A percentile compares a stretch with the other conserved stretches of the same genome.
phyloP scores from a whole-genome alignment of 2,888 invertebrate genomes.

The Labia minor region DNA sequence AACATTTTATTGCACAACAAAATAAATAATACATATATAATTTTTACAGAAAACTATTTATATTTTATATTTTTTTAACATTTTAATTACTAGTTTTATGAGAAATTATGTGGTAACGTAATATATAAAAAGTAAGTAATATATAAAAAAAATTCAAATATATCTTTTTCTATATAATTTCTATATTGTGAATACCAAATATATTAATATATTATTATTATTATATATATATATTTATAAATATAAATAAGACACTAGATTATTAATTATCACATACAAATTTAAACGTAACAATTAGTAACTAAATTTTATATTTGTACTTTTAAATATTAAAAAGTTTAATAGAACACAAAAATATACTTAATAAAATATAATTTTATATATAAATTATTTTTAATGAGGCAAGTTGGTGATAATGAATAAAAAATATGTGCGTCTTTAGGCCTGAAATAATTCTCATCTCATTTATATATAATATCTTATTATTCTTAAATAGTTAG shows the following conservation, averaged over 20 bases:
- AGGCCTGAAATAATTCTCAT: not conserved
- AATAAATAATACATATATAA: not conserved
- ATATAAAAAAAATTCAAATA: not conserved
- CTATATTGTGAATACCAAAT: not conserved
- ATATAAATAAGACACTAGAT: constrained; percentile 3
- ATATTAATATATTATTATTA: not conserved
- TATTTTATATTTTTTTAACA: not conserved
- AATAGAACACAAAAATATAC: not conserved
- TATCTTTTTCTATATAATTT: too few species aligned
- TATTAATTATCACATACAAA: constrained; percentile 1
- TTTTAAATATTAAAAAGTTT: not conserved
- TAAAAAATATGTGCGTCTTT: not conserved
- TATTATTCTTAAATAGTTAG: not conserved
- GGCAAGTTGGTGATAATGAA: not conserved
- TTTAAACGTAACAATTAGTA: not conserved
- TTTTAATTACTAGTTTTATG: not conserved
- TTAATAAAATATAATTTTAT: not conserved
- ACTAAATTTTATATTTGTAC: not conserved
- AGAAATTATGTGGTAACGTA: not conserved
- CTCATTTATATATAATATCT: not conserved
- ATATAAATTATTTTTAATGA: not conserved
- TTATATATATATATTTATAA: not conserved
- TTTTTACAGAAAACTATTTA: too few species aligned
- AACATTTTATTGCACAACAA: not conserved
- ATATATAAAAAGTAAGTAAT: not conserved